Evolutionary conservation across 1,140 invertebrate species (phyloP).

Genomic region (Drosophila sp.): DNA sequence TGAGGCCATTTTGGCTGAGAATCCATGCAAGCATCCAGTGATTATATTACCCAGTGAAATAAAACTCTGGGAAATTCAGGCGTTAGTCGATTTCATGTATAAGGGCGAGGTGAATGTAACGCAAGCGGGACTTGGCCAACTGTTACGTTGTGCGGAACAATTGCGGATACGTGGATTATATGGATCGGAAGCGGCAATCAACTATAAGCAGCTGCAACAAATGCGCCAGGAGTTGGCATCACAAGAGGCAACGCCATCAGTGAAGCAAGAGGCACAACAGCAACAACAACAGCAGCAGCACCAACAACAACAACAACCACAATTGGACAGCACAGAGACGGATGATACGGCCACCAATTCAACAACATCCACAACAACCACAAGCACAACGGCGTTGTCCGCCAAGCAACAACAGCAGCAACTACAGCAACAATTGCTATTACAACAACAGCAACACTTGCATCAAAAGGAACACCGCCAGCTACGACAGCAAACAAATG

Average conservation of each 20-base stretch:
- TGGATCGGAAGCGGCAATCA: conserved; percentile 85
- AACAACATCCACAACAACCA: conserved; percentile 69
- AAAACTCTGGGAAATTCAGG: conserved; percentile 90
- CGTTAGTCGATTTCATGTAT: conserved; percentile 94
- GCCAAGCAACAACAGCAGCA: conserved; percentile 51
- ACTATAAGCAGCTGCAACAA: conserved; percentile 81
- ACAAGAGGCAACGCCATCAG: conserved; percentile 1
- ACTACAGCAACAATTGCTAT: conserved; percentile 44
- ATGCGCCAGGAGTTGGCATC: conserved; percentile 39
- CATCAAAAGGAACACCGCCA: conserved; percentile 50
- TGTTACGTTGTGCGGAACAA: conserved; percentile 92
- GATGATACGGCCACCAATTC: conserved; percentile 76
- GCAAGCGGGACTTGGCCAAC: conserved; percentile 91
- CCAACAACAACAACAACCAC: not conserved
- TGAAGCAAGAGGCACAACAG: conserved; percentile 24
- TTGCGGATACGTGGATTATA: conserved; percentile 89
- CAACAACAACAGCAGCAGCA: conserved; percentile 5
- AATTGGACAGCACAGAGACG: conserved; percentile 57
- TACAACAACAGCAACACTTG: conserved; percentile 29
- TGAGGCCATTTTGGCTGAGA: conserved; percentile 91
- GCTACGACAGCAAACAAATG: conserved; percentile 59
- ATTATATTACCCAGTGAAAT: conserved; percentile 91
- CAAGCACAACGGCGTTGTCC: conserved; percentile 51
- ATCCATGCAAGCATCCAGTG: conserved; percentile 94
- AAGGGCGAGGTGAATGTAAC: conserved; percentile 94